Conservation (phyloP, 2,113 vertebrate genomes). For the Bos taurus region ARS-UCD2.0 NC_037329.1:27693001-27693500, state of each 20-base stretch:
- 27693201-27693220: neutral
- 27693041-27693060: neutral
- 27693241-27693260: neutral
- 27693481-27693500: too few relatives aligned
- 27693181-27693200: neutral
- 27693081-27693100: neutral
- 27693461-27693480: too few relatives aligned
- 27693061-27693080: neutral
- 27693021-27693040: neutral
- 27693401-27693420: too few relatives aligned
- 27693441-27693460: too few relatives aligned
- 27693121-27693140: neutral
- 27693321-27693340: neutral
- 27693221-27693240: neutral
- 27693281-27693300: neutral
- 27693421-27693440: too few relatives aligned
- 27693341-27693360: neutral
- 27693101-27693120: neutral
- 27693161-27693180: neutral
- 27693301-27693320: neutral
- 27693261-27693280: neutral
- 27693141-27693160: neutral
- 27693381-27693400: neutral
- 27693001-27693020: neutral
- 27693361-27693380: neutral